Percentiles rank a stretch among this genome's conserved stretches.
phyloP scores from a whole-genome alignment of 2,113 vertebrate genomes.

The Probosciger aterrimus region DNA sequence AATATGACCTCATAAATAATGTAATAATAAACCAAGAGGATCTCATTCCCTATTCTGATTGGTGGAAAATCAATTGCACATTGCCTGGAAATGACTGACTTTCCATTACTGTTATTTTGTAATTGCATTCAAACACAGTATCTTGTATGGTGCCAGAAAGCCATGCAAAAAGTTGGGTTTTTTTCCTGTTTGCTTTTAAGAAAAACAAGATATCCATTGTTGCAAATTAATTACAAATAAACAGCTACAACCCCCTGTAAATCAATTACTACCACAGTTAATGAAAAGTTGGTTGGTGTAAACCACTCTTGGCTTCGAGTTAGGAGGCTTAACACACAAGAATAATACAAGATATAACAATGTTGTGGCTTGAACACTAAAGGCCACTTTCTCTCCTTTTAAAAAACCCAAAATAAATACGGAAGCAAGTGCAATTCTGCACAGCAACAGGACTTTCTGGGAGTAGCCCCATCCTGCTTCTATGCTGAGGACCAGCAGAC shows the following conservation, averaged over 20 bases:
- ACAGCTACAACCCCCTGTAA: conserved; percentile 40
- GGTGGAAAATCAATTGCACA: conserved; percentile 79
- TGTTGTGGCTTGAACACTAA: conserved; percentile 27
- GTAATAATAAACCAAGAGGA: conserved; percentile 75
- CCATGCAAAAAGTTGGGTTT: conserved; percentile 41
- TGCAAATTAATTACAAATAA: conserved; percentile 69
- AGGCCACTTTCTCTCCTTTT: background rate
- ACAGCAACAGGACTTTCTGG: background rate
- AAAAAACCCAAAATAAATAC: background rate
- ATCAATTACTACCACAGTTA: conserved; percentile 52
- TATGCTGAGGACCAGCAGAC: background rate
- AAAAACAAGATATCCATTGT: conserved; percentile 65
- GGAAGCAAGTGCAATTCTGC: background rate
- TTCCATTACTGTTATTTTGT: conserved; percentile 77
- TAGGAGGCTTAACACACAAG: conserved; percentile 59
- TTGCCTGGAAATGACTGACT: conserved; percentile 80
- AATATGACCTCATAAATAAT: conserved; percentile 79
- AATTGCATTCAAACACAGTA: conserved; percentile 73
- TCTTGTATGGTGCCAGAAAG: conserved; percentile 58
- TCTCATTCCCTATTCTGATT: conserved; percentile 79
- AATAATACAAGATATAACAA: conserved; percentile 42
- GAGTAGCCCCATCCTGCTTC: background rate
- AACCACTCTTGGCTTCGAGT: conserved; percentile 52
- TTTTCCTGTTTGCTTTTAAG: conserved; percentile 56
- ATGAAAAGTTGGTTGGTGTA: conserved; percentile 47